A percentile compares a stretch with the other conserved stretches of the same genome.
These are phyloP conservation scores for Zootoca vivipara DNA, from an alignment of 2,113 vertebrate genomes.

Conservation along the genomic window DNA sequence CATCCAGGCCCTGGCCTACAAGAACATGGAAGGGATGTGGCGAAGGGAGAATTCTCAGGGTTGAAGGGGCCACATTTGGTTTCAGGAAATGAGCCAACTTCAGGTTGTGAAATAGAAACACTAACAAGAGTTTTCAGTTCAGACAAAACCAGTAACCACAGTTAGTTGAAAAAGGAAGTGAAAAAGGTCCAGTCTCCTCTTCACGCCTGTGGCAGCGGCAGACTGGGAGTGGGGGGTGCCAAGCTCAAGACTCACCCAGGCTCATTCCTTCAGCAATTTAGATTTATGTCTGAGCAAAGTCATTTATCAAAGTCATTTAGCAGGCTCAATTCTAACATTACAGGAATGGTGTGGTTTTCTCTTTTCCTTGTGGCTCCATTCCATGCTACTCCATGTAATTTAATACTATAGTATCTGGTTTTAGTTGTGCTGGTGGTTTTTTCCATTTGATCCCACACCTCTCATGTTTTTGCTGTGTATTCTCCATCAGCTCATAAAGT, in stretches of 20 bases:
- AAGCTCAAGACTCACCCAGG: not conserved
- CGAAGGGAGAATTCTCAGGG: no score
- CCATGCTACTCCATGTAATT: not conserved
- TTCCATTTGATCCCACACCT: not conserved
- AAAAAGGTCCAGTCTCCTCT: not conserved
- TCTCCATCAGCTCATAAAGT: not conserved
- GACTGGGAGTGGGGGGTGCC: not conserved
- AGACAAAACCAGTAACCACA: not conserved
- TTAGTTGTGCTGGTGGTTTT: not conserved
- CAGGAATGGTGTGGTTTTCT: not conserved
- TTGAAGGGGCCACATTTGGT: no score
- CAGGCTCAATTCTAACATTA: not conserved
- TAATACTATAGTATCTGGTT: not conserved
- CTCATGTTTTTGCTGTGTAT: not conserved
- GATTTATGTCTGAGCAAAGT: no score
- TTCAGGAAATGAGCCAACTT: not conserved
- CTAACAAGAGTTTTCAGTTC: not conserved
- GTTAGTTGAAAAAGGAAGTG: not conserved
- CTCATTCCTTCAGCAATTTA: not conserved
- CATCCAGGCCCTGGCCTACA: no score
- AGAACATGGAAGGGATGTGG: no score
- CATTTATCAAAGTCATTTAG: no score
- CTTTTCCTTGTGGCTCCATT: not conserved
- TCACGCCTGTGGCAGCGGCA: no score
- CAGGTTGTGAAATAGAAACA: not conserved